Evolutionary conservation across 2,113 vertebrate species (phyloP), one percentile per base, ranked within the genome.

Genomic region (Eulemur macaco): DNA sequence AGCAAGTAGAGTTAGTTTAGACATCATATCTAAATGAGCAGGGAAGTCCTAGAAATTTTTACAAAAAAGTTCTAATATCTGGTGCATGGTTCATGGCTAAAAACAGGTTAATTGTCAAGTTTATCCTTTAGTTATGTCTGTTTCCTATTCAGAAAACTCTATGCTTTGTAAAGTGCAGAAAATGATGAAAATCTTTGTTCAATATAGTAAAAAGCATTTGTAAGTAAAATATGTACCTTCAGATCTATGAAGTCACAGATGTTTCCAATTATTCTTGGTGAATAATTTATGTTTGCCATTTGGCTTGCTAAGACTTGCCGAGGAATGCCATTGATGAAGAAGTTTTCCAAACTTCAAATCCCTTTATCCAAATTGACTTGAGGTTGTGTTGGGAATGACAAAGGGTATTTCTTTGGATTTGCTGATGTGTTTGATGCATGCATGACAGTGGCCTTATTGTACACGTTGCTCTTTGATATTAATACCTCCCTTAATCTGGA

Each of bases 1-100:
- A 94, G 42, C 56, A 69, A 78, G 82, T 89, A 74, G 74, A 95
- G 20, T 27, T 88, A 50, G 13, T n/a, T 92, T 85, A 77, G 84
- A 89, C 87, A 77, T 14, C 11, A 52, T 68, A 27, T 27, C 52
- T 8, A 39, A 90, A 92, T 82, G 56, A 88, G 4, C 66, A 94
- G 18, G 31, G 39, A 73, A 93, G 58, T 82, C 31, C 60, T 31
- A 63, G 60, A 63, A 63, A 27, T 63, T 25, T 63, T 63, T 63
- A 63, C 60, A 63, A 60, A 83, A 90, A 94, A 6, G 0, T 64
- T 80, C 31, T 15, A 66, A 56, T 60, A 66, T 13, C 39, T 60
- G 23, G 3, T 63, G 2, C 6, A 29, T 17, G 31, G n/a, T 31
- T 85, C 18, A n/a, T 27, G 71, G n/a, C 45, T 91, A 85, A 77